phyloP scores from a whole-genome alignment of 2,888 invertebrate genomes.

The Athalia rosae region DNA sequence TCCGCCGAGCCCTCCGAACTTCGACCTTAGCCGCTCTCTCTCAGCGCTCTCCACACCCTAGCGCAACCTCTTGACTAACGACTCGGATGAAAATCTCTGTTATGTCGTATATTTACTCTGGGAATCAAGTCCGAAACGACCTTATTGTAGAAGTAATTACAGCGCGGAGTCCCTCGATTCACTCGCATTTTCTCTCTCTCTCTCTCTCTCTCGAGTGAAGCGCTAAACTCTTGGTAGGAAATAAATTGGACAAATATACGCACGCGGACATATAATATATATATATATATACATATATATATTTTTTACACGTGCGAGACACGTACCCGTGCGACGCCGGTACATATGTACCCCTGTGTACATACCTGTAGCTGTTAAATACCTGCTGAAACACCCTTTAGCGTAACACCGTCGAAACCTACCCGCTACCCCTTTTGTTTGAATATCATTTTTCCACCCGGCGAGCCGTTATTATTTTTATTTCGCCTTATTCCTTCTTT shows the following conservation, averaged over 20 bases:
- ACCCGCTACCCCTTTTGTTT: slow-evolving; percentile 9
- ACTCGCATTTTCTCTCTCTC: too few relatives aligned
- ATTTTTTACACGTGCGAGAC: too few relatives aligned
- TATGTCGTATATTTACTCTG: slow-evolving; percentile 6
- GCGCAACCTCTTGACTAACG: background rate
- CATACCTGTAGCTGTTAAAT: background rate
- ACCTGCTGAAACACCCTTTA: background rate
- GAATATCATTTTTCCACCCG: background rate
- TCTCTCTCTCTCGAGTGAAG: too few relatives aligned
- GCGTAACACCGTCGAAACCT: background rate
- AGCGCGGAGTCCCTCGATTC: background rate
- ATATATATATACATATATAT: too few relatives aligned
- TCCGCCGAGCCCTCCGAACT: background rate
- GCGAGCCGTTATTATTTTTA: background rate
- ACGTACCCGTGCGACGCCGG: too few relatives aligned
- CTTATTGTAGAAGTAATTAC: slow-evolving; percentile 11
- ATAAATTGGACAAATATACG: too few relatives aligned
- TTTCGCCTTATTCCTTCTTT: background rate
- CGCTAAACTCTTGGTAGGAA: too few relatives aligned
- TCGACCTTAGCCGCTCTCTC: background rate
- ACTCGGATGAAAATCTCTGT: slow-evolving; percentile 23
- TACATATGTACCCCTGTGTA: too few relatives aligned
- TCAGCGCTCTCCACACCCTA: too few relatives aligned
- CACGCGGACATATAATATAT: too few relatives aligned
- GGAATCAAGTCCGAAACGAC: background rate